These are phyloP conservation scores for Junco hyemalis DNA, from an alignment of 2,113 vertebrate species.

Conservation along the genomic window DNA sequence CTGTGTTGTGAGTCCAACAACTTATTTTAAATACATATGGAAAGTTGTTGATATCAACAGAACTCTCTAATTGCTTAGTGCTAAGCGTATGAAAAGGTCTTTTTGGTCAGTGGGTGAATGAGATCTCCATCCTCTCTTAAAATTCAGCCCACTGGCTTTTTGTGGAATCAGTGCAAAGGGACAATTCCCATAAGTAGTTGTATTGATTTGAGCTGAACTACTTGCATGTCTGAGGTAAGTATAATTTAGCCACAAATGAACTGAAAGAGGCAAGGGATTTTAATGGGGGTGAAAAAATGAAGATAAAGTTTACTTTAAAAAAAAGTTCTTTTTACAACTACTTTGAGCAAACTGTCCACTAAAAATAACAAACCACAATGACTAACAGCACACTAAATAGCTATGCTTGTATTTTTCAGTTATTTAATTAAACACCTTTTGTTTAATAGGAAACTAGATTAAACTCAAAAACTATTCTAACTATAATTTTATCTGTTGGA, in stretches of 20 bases:
- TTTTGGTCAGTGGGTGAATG: background rate
- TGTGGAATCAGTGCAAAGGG: background rate
- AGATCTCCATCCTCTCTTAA: background rate
- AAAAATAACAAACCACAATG: slow-evolving; percentile 5
- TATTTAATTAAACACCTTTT: slow-evolving; percentile 22
- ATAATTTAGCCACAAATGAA: background rate
- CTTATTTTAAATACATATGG: background rate
- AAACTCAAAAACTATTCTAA: slow-evolving; percentile 9
- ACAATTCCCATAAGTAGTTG: background rate
- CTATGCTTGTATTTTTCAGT: slow-evolving; percentile 9
- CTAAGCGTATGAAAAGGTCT: background rate
- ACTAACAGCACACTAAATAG: slow-evolving; percentile 19
- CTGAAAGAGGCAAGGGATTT: background rate
- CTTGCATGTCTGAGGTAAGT: background rate
- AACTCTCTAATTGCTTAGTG: background rate
- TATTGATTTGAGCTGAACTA: background rate
- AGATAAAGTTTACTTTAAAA: background rate
- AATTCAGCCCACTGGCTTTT: background rate
- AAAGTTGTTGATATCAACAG: background rate
- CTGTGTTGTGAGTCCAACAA: background rate
- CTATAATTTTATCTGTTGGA: background rate
- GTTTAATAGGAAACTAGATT: slow-evolving; percentile 7
- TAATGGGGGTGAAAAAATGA: background rate
- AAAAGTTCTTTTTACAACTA: background rate
- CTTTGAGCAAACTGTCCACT: slow-evolving; percentile 24